phyloP scores from a whole-genome alignment of 1,140 invertebrate genomes.

The Zaprionus davidi region DNA sequence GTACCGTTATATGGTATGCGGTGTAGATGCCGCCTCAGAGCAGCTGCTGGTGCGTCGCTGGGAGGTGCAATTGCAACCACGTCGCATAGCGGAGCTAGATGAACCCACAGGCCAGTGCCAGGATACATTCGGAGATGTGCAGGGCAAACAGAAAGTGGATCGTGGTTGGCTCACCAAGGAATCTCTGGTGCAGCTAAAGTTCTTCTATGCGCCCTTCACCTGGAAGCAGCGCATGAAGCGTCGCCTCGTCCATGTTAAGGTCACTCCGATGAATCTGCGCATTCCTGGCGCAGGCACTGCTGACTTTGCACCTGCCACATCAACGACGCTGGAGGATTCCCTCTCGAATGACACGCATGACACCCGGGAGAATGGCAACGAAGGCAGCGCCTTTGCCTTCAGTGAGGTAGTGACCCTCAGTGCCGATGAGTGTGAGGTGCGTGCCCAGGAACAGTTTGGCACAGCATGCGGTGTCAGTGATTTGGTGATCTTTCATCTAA shows the following conservation, averaged over 20 bases:
- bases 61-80: constrained; percentile 91
- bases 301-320: constrained; percentile 33
- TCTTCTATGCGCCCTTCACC: constrained; percentile 92
- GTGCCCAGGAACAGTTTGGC: constrained; percentile 93
- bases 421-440: constrained; percentile 87
- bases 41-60: constrained; percentile 90
- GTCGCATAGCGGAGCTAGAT: constrained; percentile 84
- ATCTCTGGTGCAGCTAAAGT: constrained; percentile 93
- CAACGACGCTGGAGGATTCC: constrained; percentile 85
- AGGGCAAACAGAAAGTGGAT: constrained; percentile 87
- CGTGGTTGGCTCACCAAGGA: constrained; percentile 95
- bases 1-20: constrained; percentile 92
- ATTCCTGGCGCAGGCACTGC: constrained; percentile 83
- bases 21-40: constrained; percentile 85
- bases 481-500: constrained; percentile 92
- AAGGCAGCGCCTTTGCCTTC: constrained; percentile 85
- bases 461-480: constrained; percentile 89
- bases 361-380: constrained; percentile 84
- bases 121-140: constrained; percentile 87
- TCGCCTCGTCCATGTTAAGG: constrained; percentile 89
- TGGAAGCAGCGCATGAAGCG: constrained; percentile 91
- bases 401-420: constrained; percentile 87
- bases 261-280: constrained; percentile 91
- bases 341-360: constrained; percentile 86
- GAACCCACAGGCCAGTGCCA: constrained; percentile 61